Evolutionary conservation across 2,797 vertebrate species (phyloP).

Genomic region (Graptemys geographica): DNA sequence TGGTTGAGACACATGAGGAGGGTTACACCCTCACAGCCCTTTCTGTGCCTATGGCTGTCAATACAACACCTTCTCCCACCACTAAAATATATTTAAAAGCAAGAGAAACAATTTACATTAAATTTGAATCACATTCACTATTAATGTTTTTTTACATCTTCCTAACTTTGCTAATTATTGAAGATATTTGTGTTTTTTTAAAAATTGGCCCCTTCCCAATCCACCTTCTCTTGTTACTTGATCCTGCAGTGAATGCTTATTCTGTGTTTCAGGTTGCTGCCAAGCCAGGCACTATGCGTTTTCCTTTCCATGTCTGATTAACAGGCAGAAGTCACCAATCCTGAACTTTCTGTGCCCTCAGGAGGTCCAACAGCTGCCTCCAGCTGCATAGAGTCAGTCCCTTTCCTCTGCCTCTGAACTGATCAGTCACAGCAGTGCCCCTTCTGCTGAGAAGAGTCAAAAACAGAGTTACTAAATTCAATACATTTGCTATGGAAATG

Average conservation of each 20-base stretch:
- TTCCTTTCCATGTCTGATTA: background rate
- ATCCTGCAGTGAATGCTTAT: background rate
- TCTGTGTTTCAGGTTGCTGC: fast-evolving
- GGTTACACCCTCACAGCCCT: background rate
- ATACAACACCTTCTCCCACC: background rate
- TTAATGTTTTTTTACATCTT: background rate
- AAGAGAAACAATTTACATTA: background rate
- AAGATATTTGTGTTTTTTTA: background rate
- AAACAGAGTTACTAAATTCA: background rate
- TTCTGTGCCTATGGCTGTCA: background rate
- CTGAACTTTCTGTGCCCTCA: background rate
- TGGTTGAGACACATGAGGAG: background rate
- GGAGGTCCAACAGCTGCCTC: background rate
- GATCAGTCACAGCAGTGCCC: background rate
- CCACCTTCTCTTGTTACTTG: background rate
- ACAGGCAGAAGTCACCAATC: background rate
- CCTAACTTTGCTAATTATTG: background rate
- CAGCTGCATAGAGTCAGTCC: background rate
- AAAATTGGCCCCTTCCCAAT: background rate
- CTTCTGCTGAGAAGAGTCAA: background rate
- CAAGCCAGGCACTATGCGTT: background rate
- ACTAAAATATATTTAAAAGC: background rate
- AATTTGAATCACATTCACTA: background rate
- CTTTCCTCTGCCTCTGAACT: background rate
- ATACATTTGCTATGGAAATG: background rate